Evolutionary conservation across 1,140 invertebrate species (phyloP).

Genomic region (Drosophila nigromelanica): DNA sequence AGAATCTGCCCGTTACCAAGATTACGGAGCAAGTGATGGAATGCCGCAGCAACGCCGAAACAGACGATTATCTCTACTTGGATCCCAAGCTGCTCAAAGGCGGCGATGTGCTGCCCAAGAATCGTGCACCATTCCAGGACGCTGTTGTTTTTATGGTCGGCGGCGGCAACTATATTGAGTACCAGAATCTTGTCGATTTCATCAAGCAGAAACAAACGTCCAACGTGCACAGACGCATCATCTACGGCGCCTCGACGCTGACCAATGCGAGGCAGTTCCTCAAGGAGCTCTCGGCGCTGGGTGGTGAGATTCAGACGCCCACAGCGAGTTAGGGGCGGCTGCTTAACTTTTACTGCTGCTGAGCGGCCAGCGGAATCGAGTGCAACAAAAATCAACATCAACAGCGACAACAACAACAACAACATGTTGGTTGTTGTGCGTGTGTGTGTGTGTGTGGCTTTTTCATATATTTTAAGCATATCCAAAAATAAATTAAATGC

Average conservation of each 20-base stretch:
- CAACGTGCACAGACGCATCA: conserved; percentile 91
- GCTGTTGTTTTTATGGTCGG: conserved; percentile 98
- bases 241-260: conserved; percentile 97
- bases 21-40: conserved; percentile 97
- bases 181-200: conserved; percentile 98
- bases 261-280: conserved; percentile 96
- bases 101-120: conserved; percentile 88
- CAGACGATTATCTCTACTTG: conserved; percentile 95
- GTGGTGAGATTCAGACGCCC: conserved; percentile 87
- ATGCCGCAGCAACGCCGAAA: conserved; percentile 90
- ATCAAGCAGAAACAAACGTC: conserved; percentile 92
- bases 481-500: conserved; percentile 81
- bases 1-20: conserved; percentile 95
- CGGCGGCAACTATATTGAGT: conserved; percentile 99
- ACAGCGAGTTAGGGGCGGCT: conserved; percentile 73
- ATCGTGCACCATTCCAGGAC: conserved; percentile 90
- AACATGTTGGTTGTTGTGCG: neutral
- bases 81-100: conserved; percentile 95
- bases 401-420: conserved; percentile 4
- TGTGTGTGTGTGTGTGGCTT: conserved; percentile 49
- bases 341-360: conserved; percentile 62
- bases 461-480: conserved; percentile 74
- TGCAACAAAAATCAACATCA: conserved; percentile 11
- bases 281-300: conserved; percentile 92
- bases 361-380: conserved; percentile 49